Evolutionary conservation across 2,797 vertebrate species (phyloP).

Genomic region (Phataginus tetradactyla): DNA sequence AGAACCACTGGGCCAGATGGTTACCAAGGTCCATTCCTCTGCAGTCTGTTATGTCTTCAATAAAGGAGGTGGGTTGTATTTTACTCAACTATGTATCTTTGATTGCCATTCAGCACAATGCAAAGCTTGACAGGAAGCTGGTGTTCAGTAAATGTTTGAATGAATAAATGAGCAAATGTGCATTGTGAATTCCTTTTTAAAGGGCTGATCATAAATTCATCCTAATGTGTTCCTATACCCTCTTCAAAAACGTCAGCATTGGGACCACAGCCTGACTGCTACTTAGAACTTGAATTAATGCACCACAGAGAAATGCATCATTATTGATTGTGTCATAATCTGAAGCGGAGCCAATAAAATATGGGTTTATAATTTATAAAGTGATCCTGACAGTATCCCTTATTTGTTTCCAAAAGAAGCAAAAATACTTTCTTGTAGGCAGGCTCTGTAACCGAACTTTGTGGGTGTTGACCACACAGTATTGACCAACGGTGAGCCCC

Average conservation of each 20-base stretch:
- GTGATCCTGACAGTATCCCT: neutral
- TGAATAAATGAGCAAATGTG: neutral
- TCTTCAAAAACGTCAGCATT: neutral
- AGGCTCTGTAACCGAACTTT: neutral
- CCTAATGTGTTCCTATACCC: neutral
- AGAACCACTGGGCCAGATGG: neutral
- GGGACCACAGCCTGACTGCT: neutral
- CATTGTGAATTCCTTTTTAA: neutral
- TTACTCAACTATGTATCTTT: neutral
- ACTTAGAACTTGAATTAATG: neutral
- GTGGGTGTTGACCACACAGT: neutral
- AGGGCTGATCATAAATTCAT: neutral
- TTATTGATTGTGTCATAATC: neutral
- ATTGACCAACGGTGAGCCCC: neutral
- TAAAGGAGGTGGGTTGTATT: neutral
- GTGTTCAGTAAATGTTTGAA: neutral
- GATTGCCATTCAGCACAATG: neutral
- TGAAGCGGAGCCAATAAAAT: neutral
- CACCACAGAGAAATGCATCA: neutral
- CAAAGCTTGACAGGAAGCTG: neutral
- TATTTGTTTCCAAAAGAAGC: neutral
- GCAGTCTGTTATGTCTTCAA: neutral
- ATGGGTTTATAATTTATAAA: neutral
- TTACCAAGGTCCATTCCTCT: neutral
- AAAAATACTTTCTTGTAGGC: neutral